Conservation (phyloP, 1,140 invertebrate species). For the Epicauta chinensis region DNA sequence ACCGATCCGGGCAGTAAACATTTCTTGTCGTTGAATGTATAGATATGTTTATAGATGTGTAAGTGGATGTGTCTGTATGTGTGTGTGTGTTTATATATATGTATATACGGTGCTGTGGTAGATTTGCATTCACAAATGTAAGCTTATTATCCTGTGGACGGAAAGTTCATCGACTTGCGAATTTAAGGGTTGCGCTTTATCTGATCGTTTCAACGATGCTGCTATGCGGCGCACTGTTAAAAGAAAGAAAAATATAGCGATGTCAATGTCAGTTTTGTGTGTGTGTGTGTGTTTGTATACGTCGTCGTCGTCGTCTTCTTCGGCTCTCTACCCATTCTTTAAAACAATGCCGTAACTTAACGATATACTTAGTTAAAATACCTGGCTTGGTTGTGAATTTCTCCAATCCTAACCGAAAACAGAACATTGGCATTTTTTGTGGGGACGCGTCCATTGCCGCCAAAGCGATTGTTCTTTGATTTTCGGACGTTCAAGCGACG, state of each 20-base stretch:
- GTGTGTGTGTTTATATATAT: too few species aligned
- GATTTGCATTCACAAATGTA: conserved; percentile 12
- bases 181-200: conserved; percentile 33
- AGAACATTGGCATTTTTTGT: conserved; percentile 7
- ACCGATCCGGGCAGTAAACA: conserved; percentile 29
- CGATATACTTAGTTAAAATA: conserved; percentile 34
- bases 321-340: background rate
- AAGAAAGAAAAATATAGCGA: conserved; percentile 22
- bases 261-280: conserved; percentile 24
- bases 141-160: conserved; percentile 23
- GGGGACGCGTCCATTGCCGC: too few species aligned
- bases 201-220: conserved; percentile 23
- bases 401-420: background rate
- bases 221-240: conserved; percentile 4
- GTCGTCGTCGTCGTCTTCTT: too few species aligned
- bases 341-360: conserved; percentile 31
- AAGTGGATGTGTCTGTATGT: too few species aligned
- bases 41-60: too few species aligned
- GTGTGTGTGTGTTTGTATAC: background rate
- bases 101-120: too few species aligned
- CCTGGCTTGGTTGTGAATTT: conserved; percentile 13
- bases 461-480: too few species aligned
- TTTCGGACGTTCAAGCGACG: too few species aligned
- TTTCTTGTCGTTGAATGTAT: conserved; percentile 14
- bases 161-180: conserved; percentile 28